Evolutionary conservation across 2,888 invertebrate species (phyloP).

Genomic region (Cerceris ruficornis): DNA sequence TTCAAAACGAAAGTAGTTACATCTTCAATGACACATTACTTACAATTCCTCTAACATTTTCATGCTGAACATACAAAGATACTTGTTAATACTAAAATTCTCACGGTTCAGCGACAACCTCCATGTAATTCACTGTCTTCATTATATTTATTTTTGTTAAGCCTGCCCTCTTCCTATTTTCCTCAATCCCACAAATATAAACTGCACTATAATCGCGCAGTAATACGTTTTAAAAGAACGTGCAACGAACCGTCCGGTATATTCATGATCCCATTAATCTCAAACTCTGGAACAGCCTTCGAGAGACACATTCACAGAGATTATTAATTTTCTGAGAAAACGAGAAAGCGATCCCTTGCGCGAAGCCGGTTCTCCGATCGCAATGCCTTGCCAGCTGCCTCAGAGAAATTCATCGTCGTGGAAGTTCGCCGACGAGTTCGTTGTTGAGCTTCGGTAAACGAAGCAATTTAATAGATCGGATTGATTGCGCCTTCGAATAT

Average conservation of each 20-base stretch:
- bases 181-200: no score
- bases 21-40: no score
- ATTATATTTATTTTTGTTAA: no score
- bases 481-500: conserved; percentile 6
- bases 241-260: not conserved
- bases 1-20: no score
- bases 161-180: no score
- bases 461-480: conserved; percentile 17
- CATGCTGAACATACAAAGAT: no score
- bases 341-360: conserved; percentile 2
- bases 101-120: no score
- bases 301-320: not conserved
- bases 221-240: no score
- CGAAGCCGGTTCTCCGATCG: not conserved
- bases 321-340: not conserved
- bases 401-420: conserved; percentile 3
- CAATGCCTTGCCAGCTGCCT: not conserved
- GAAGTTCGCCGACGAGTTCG: conserved; percentile 12
- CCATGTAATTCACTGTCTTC: no score
- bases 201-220: no score
- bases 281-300: not conserved
- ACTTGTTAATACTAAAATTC: no score
- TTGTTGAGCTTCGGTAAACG: conserved; percentile 4
- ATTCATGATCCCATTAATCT: not conserved
- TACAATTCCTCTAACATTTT: no score